A percentile compares a stretch with the other conserved stretches of the same genome.
phyloP scores from a whole-genome alignment of 2,113 vertebrate species.

The Syrmaticus mikado region DNA sequence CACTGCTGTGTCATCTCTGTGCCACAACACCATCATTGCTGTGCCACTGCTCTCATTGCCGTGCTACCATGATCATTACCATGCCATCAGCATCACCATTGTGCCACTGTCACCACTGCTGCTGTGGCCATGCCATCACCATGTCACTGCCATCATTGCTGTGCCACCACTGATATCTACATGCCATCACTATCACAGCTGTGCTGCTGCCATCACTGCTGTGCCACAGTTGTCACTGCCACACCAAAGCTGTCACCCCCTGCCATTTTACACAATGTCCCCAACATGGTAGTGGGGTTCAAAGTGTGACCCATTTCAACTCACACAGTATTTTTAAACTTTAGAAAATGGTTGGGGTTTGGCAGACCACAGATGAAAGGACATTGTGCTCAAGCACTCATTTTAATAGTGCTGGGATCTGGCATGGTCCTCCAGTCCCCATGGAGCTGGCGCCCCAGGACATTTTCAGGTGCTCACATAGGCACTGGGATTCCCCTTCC shows the following conservation, averaged over 20 bases:
- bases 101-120: rapidly evolving
- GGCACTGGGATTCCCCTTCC: background rate
- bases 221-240: background rate
- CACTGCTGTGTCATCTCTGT: rapidly evolving
- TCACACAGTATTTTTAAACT: background rate
- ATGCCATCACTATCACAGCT: background rate
- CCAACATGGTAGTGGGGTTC: background rate
- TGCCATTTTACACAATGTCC: background rate
- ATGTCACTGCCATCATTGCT: too few species aligned
- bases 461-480: rapidly evolving
- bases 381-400: rapidly evolving
- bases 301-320: background rate
- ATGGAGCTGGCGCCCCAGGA: background rate
- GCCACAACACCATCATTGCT: background rate
- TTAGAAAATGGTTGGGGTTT: rapidly evolving
- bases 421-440: rapidly evolving
- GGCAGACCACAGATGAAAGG: background rate
- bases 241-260: background rate
- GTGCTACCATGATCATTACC: background rate
- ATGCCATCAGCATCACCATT: rapidly evolving
- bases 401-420: background rate
- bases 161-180: too few species aligned
- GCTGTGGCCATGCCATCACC: rapidly evolving
- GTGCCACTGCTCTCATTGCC: rapidly evolving
- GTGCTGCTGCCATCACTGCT: background rate